Conservation (phyloP, 2,797 vertebrate genomes). For the Ctenopoma multispine region DNA sequence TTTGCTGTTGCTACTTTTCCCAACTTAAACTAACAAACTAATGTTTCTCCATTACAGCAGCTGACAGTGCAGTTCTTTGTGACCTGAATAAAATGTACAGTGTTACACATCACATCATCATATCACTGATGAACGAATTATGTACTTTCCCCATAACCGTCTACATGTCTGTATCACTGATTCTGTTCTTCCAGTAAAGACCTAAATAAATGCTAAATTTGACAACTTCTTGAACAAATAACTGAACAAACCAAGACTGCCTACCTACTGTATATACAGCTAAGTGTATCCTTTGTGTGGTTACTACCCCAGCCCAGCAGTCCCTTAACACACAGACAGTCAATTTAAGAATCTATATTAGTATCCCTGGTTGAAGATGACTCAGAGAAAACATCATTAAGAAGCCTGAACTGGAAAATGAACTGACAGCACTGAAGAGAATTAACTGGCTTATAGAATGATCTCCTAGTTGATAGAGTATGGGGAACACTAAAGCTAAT, state of each 20-base stretch:
- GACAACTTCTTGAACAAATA: neutral
- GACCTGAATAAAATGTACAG: conserved; percentile 48
- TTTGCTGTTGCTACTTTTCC: neutral
- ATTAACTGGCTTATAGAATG: conserved; percentile 8
- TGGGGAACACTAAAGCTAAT: neutral
- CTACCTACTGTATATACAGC: conserved; percentile 1
- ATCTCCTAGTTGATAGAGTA: neutral
- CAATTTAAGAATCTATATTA: conserved; percentile 41
- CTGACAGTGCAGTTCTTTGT: conserved; percentile 26
- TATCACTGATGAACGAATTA: conserved; percentile 19
- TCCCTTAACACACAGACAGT: conserved; percentile 18
- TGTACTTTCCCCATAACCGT: conserved; percentile 55
- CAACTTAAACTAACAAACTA: conserved; percentile 1
- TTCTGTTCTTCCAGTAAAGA: conserved; percentile 47
- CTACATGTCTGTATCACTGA: conserved; percentile 22
- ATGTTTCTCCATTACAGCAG: neutral
- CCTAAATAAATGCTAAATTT: conserved; percentile 14
- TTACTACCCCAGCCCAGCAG: neutral
- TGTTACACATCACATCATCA: too few species aligned
- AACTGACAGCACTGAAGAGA: conserved; percentile 22
- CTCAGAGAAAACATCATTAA: conserved; percentile 18
- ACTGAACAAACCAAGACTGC: conserved; percentile 23
- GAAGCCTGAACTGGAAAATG: conserved; percentile 33
- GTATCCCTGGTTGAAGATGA: conserved; percentile 27
- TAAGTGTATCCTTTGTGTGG: neutral